phyloP scores from a whole-genome alignment of 2,797 vertebrate species.

The Harpagifer antarcticus region DNA sequence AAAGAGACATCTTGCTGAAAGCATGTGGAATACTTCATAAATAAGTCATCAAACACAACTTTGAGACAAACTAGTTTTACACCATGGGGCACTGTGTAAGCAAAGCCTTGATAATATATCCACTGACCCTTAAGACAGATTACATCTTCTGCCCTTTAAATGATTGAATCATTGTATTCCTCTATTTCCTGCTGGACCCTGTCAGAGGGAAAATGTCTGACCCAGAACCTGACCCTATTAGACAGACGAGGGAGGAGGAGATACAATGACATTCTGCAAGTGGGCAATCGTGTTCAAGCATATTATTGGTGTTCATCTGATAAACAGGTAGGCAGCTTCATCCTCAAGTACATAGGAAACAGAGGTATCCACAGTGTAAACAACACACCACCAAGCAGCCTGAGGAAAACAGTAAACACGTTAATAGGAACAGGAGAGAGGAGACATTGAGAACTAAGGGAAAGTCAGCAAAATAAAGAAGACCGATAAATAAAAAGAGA shows the following conservation, averaged over 20 bases:
- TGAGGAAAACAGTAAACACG: background rate
- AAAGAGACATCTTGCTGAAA: constrained; percentile 24
- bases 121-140: constrained; percentile 44
- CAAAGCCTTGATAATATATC: constrained; percentile 28
- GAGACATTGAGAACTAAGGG: background rate
- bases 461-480: background rate
- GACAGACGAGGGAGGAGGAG: constrained; percentile 29
- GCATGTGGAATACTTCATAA: constrained; percentile 37
- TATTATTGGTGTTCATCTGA: constrained; percentile 26
- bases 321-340: background rate
- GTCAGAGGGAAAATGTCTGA: constrained; percentile 43
- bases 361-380: background rate
- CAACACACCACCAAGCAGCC: background rate
- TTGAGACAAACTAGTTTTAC: constrained; percentile 17
- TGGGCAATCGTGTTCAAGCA: constrained; percentile 15
- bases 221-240: constrained; percentile 51
- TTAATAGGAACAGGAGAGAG: constrained; percentile 9
- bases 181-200: constrained; percentile 51
- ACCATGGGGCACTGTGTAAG: constrained; percentile 20
- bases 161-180: constrained; percentile 44
- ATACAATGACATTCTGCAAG: constrained; percentile 36
- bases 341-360: background rate
- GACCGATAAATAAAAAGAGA: background rate
- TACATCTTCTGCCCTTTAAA: constrained; percentile 34
- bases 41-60: constrained; percentile 49